A percentile compares a stretch with the other conserved stretches of the same genome.
phyloP scores from a whole-genome alignment of 2,113 vertebrate species.

The Cynopterus brachyotis region DNA sequence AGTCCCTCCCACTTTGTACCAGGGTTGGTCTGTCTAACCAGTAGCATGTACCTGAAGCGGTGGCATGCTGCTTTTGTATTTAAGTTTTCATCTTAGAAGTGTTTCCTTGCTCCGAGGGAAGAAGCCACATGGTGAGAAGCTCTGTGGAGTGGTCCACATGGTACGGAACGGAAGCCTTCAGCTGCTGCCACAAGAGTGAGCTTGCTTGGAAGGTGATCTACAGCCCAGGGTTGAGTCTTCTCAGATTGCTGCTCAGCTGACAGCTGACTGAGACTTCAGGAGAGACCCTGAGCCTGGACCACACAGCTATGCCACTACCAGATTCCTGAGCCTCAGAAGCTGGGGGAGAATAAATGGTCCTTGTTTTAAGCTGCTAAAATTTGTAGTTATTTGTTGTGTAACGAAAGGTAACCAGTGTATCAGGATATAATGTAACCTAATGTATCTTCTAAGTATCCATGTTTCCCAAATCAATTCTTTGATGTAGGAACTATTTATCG shows the following conservation, averaged over 20 bases:
- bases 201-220: neutral
- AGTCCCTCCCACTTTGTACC: neutral
- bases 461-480: neutral
- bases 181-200: accelerated
- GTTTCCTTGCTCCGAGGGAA: neutral
- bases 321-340: neutral
- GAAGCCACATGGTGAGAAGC: neutral
- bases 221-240: neutral
- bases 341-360: neutral
- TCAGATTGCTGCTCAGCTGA: neutral
- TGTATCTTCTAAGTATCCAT: neutral
- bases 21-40: neutral
- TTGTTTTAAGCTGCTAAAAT: neutral
- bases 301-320: neutral
- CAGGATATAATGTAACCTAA: neutral
- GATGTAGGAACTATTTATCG: neutral
- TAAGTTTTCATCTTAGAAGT: neutral
- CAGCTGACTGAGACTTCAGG: neutral
- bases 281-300: neutral
- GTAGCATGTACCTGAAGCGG: neutral
- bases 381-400: neutral
- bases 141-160: neutral
- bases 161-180: neutral
- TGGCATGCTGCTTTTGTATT: neutral
- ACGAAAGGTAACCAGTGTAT: neutral